Percentiles rank a stretch among this genome's conserved stretches.
These are phyloP conservation scores for Tinea trinotella DNA, from an alignment of 2,888 invertebrate genomes.

Conservation along the genomic window DNA sequence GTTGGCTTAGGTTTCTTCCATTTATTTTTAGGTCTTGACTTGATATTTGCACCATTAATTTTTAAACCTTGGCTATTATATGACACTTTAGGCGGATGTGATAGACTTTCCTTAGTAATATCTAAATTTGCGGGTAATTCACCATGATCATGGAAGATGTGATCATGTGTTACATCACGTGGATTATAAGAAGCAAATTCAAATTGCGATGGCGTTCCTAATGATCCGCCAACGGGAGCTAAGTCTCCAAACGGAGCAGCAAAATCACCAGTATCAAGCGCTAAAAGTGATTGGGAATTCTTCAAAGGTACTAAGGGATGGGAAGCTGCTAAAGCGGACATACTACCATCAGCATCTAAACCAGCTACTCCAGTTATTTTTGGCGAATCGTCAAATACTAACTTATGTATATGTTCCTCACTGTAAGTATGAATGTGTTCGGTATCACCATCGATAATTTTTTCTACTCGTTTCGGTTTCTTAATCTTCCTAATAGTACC, in stretches of 20 bases:
- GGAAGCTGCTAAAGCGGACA: conserved; percentile 37
- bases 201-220: conserved; percentile 49
- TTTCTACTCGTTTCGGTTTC: conserved; percentile 64
- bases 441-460: conserved; percentile 65
- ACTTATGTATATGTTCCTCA: conserved; percentile 64
- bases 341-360: conserved; percentile 38
- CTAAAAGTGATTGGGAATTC: conserved; percentile 38
- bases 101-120: conserved; percentile 42
- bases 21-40: conserved; percentile 39
- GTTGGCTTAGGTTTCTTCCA: conserved; percentile 36
- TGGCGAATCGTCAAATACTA: conserved; percentile 46
- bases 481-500: conserved; percentile 56
- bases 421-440: conserved; percentile 68
- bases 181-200: conserved; percentile 61
- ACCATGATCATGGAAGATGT: conserved; percentile 64
- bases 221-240: conserved; percentile 42
- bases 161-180: conserved; percentile 65
- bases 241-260: conserved; percentile 38
- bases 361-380: conserved; percentile 37
- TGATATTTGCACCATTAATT: conserved; percentile 30
- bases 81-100: conserved; percentile 46
- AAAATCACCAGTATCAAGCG: conserved; percentile 29
- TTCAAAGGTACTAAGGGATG: conserved; percentile 44
- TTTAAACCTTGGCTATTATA: conserved; percentile 52
- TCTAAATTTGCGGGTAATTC: conserved; percentile 52